These are phyloP conservation scores for Melanaphis sacchari DNA, from an alignment of 1,140 invertebrate species.

Conservation along the genomic window DNA sequence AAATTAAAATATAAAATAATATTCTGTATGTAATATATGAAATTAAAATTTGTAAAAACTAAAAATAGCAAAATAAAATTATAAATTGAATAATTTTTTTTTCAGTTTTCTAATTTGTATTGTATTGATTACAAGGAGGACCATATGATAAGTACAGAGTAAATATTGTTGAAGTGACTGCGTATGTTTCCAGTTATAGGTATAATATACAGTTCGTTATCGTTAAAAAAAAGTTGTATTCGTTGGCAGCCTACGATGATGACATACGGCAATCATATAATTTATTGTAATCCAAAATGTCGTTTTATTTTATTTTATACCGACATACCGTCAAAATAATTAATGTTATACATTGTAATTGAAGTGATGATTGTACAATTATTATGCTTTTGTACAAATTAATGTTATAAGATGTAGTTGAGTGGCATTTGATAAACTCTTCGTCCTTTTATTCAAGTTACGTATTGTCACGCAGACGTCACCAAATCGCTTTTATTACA, in stretches of 20 bases:
- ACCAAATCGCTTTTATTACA: not conserved
- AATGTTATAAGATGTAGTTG: not conserved
- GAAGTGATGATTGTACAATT: not conserved
- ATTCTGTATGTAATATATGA: too few species aligned
- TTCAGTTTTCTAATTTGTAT: too few species aligned
- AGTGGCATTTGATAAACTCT: not conserved
- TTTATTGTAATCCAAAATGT: not conserved
- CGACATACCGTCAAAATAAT: not conserved
- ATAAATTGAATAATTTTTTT: too few species aligned
- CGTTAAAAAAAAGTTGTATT: not conserved
- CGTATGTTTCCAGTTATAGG: too few species aligned
- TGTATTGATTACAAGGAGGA: not conserved
- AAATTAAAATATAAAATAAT: too few species aligned
- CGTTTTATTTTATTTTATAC: not conserved
- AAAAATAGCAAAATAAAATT: too few species aligned
- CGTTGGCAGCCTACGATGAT: not conserved
- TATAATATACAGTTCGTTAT: not conserved
- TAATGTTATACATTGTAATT: not conserved
- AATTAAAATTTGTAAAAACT: too few species aligned
- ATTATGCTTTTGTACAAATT: too few species aligned
- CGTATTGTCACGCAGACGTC: not conserved
- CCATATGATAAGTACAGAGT: not conserved
- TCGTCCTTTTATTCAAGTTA: not conserved
- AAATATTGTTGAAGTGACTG: not conserved
- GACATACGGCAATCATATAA: not conserved